Evolutionary conservation across 2,113 vertebrate species (phyloP), one percentile per base, ranked within the genome.

Genomic region (Lepus timidus): DNA sequence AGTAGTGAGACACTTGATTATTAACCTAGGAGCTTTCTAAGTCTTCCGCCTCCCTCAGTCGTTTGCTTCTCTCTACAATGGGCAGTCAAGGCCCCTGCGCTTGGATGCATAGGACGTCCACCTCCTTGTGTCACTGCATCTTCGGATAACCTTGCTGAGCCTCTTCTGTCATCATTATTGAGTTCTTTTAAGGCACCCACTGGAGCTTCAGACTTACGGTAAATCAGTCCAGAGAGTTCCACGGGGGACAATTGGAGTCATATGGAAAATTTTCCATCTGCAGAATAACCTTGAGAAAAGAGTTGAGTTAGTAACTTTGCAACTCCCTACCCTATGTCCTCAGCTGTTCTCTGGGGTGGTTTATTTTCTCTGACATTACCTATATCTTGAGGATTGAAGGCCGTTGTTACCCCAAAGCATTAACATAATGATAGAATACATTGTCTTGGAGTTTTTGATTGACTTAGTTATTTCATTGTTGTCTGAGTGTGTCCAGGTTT

Each of bases 211-310:
- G 58, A 39, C 52, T 87, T 73, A 27, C n/a, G 33, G 52, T 39
- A 33, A 83, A 73, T 62, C 65, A 76, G 7, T 25, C 39, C 6
- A 19, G 81, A 94, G 39, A n/a, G 51, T 65, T 97, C 95, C 94
- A 92, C 33, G 61, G 58, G 70, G 67, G 79, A 75, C 68, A 31
- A 70, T 4, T 83, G 68, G 29, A 78, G 33, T 78, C 93, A 96
- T 76, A 90, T 88, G 80, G 68, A 87, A 92, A 95, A 22, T 79
- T 94, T 91, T 82, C 55, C 65, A 85, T 80, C 68, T 95, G 81
- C 80, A 93, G 58, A 86, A 95, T 93, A 85, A 95, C 92, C 82
- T 95, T 92, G 85, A 83, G 39, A 73, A 61, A 58, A 74, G 51
- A 74, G 23, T 33, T 93, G 52, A 65, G 65, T 92, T 83, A 71